These are phyloP conservation scores for Halcyon leucocephala DNA, from an alignment of 2,797 vertebrate genomes.

Conservation along the genomic window DNA sequence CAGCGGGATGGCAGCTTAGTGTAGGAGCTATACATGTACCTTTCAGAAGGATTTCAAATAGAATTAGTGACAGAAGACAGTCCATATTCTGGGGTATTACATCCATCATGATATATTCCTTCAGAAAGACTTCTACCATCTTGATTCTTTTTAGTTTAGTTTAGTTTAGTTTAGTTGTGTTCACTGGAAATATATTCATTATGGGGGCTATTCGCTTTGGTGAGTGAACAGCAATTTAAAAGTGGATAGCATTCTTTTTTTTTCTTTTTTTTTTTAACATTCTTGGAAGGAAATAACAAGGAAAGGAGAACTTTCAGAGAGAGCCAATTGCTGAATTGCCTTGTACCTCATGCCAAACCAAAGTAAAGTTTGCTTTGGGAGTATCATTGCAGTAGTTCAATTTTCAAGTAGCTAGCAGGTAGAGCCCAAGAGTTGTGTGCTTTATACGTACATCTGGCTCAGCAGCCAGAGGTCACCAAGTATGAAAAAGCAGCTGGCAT, in stretches of 20 bases:
- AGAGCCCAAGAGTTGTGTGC: not conserved
- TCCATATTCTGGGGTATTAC: not conserved
- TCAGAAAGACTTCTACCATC: not conserved
- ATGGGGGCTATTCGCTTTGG: not conserved
- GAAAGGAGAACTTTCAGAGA: slow-evolving; percentile 63
- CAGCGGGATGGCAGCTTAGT: not conserved
- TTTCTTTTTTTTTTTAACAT: not conserved
- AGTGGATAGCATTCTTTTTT: slow-evolving; percentile 24
- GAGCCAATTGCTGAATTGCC: slow-evolving; percentile 71
- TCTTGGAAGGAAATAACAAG: slow-evolving; percentile 74
- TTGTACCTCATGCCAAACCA: slow-evolving; percentile 72
- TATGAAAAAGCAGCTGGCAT: not conserved
- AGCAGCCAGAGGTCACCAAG: not conserved
- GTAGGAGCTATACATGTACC: not conserved
- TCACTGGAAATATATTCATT: not conserved
- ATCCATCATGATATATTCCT: not conserved
- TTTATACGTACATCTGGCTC: not conserved
- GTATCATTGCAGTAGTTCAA: slow-evolving; percentile 68
- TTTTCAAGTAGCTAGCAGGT: slow-evolving; percentile 74
- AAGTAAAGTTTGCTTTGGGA: slow-evolving; percentile 74
- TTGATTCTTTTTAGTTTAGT: not conserved
- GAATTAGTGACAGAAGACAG: not conserved
- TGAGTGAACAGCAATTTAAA: slow-evolving; percentile 30
- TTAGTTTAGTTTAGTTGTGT: not conserved
- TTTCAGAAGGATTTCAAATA: not conserved